These are phyloP conservation scores for Ophonus ardosiacus DNA, from an alignment of 2,888 invertebrate genomes.

Conservation along the genomic window DNA sequence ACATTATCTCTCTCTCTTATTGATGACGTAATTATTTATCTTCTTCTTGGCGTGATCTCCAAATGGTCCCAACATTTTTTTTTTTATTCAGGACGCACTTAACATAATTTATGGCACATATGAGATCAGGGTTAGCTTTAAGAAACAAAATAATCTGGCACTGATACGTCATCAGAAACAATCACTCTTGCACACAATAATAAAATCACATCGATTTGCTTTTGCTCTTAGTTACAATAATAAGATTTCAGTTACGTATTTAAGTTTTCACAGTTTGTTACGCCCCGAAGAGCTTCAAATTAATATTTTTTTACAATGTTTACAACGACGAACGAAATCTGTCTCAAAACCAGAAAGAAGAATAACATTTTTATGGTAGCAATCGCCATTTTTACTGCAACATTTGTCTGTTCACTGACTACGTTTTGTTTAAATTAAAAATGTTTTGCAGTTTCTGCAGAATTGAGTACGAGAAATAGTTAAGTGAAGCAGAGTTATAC, in stretches of 20 bases:
- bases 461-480: no score
- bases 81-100: constrained; percentile 41
- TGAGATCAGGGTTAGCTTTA: constrained; percentile 49
- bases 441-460: no score
- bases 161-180: constrained; percentile 43
- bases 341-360: not conserved
- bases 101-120: constrained; percentile 56
- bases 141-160: constrained; percentile 19
- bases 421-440: no score
- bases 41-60: constrained; percentile 39
- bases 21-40: constrained; percentile 47
- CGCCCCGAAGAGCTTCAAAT: constrained; percentile 11
- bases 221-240: constrained; percentile 51
- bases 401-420: no score
- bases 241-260: constrained; percentile 61
- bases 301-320: constrained; percentile 46
- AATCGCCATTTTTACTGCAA: not conserved
- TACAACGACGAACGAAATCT: constrained; percentile 8
- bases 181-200: constrained; percentile 30
- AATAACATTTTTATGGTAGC: not conserved
- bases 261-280: constrained; percentile 62
- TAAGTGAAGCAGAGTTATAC: no score
- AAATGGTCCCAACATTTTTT: constrained; percentile 56
- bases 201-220: constrained; percentile 61
- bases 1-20: constrained; percentile 37